phyloP scores from a whole-genome alignment of 2,797 vertebrate genomes.

The Tamandua tetradactyla region DNA sequence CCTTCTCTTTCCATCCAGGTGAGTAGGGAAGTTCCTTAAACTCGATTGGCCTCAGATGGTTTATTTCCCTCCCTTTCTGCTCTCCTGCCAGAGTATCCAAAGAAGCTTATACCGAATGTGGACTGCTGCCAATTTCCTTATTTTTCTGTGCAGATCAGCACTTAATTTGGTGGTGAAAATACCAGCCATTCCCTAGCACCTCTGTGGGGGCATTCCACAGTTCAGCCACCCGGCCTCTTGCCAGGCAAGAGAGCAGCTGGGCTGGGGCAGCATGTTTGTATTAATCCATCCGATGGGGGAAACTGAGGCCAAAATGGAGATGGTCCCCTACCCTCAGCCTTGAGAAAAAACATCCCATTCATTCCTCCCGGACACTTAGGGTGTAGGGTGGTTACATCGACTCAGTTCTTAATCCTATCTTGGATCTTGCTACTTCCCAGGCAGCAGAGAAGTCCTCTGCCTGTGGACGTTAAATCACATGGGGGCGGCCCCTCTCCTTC shows the following conservation, averaged over 20 bases:
- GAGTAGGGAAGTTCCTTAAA: neutral
- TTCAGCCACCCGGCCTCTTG: neutral
- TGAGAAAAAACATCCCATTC: neutral
- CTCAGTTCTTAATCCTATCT: neutral
- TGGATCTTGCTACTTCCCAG: slow-evolving; percentile 8
- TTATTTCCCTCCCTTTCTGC: neutral
- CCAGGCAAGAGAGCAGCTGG: neutral
- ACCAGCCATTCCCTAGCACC: neutral
- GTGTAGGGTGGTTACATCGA: no score
- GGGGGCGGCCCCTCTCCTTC: fast-evolving
- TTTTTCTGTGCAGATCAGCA: neutral
- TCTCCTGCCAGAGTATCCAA: neutral
- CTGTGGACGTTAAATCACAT: neutral
- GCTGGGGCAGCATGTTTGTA: neutral
- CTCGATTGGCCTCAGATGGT: neutral
- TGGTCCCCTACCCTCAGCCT: neutral
- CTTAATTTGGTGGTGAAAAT: neutral
- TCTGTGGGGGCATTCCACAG: neutral
- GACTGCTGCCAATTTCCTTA: neutral
- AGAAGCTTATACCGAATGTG: neutral
- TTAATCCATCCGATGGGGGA: neutral
- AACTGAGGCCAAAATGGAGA: neutral
- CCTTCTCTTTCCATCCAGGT: neutral
- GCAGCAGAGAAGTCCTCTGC: neutral
- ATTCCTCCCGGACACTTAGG: neutral